Percentiles rank a stretch among this genome's conserved stretches.
phyloP scores from a whole-genome alignment of 2,888 invertebrate genomes.

The Ethmia dodecea region DNA sequence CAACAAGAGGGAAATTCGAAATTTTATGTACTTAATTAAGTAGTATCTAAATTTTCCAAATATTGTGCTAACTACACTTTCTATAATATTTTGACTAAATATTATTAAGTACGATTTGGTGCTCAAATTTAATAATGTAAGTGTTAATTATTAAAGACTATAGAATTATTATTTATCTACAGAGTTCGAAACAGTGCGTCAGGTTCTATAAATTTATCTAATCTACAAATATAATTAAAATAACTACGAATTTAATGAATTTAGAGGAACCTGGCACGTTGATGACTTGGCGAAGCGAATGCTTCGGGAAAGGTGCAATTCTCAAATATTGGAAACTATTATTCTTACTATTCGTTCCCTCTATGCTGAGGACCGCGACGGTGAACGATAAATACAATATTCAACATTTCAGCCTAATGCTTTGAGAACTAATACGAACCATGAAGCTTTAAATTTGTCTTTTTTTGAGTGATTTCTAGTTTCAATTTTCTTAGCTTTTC shows the following conservation, averaged over 20 bases:
- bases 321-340: too few species aligned
- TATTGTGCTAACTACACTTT: constrained; percentile 48
- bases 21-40: constrained; percentile 34
- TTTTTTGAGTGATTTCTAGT: too few species aligned
- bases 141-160: constrained; percentile 64
- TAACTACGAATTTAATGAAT: constrained; percentile 28
- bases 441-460: too few species aligned
- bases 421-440: too few species aligned
- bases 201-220: constrained; percentile 46
- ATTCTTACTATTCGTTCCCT: too few species aligned
- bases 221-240: constrained; percentile 29
- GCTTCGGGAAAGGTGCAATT: constrained; percentile 4
- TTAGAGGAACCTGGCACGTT: constrained; percentile 27
- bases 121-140: constrained; percentile 71
- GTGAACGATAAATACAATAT: too few species aligned
- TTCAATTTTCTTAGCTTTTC: too few species aligned
- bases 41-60: constrained; percentile 43
- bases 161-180: constrained; percentile 68
- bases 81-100: constrained; percentile 71
- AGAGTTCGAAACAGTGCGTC: constrained; percentile 57
- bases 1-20: constrained; percentile 47
- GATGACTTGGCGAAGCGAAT: constrained; percentile 19
- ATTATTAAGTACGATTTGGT: constrained; percentile 78
- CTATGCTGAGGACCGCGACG: too few species aligned
- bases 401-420: too few species aligned